These are phyloP conservation scores for Plecotus auritus DNA, from an alignment of 2,113 vertebrate genomes.

Conservation along the genomic window DNA sequence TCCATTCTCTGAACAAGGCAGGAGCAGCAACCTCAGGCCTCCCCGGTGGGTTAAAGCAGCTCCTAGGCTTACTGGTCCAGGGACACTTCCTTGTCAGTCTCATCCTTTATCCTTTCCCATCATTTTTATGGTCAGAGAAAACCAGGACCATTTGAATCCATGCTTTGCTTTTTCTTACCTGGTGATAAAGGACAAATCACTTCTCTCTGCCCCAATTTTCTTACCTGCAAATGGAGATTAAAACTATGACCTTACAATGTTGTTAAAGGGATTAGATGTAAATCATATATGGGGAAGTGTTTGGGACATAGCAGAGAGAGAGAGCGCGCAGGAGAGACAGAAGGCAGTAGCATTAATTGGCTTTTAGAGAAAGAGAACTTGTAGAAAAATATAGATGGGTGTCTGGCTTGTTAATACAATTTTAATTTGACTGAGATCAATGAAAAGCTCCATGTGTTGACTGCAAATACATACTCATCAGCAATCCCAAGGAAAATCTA, in stretches of 20 bases:
- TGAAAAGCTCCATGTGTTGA: constrained; percentile 32
- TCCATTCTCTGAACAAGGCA: neutral
- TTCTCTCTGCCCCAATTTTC: neutral
- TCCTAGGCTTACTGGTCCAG: neutral
- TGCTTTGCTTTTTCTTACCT: constrained; percentile 1
- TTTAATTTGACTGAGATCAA: constrained; percentile 60
- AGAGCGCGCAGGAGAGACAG: neutral
- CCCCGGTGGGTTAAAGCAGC: neutral
- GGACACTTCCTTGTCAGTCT: neutral
- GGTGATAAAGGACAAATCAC: neutral
- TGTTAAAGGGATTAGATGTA: neutral
- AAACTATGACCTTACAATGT: neutral
- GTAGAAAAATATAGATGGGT: constrained; percentile 15
- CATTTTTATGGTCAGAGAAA: neutral
- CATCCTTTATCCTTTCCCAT: neutral
- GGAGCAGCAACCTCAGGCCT: neutral
- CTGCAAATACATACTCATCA: constrained; percentile 49
- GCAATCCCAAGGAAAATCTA: constrained; percentile 65
- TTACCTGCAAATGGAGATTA: neutral
- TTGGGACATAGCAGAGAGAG: neutral
- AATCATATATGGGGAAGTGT: neutral
- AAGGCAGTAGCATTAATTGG: neutral
- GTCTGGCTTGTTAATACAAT: constrained; percentile 56
- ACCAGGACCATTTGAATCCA: neutral
- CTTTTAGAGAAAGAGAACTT: constrained; percentile 43